A percentile compares a stretch with the other conserved stretches of the same genome.
These are phyloP conservation scores for Coenonympha glycerion DNA, from an alignment of 2,888 invertebrate genomes.

Conservation along the genomic window DNA sequence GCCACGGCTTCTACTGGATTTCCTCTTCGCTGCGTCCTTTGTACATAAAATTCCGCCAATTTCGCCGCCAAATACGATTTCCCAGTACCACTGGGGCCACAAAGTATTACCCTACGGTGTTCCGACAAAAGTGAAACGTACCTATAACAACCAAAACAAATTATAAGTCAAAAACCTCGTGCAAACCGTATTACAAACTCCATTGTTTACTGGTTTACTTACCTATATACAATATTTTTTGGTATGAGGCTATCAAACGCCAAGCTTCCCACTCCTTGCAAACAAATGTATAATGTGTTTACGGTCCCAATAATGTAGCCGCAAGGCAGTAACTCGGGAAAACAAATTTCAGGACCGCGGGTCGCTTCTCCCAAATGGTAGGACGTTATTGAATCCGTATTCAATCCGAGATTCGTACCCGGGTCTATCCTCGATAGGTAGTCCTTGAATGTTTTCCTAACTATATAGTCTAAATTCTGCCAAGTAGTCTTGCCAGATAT, in stretches of 20 bases:
- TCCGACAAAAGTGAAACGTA: constrained; percentile 92
- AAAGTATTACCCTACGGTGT: constrained; percentile 94
- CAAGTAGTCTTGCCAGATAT: constrained; percentile 95
- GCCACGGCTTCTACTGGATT: constrained; percentile 93
- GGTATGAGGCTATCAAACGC: constrained; percentile 97
- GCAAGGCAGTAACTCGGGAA: constrained; percentile 93
- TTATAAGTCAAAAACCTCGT: background rate
- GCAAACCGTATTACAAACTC: background rate
- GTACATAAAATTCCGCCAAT: constrained; percentile 94
- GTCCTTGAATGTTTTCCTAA: constrained; percentile 94
- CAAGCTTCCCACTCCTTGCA: constrained; percentile 88
- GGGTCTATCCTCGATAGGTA: constrained; percentile 95
- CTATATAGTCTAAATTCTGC: constrained; percentile 94
- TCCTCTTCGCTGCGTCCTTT: constrained; percentile 84
- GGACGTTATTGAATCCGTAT: constrained; percentile 91
- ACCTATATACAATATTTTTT: constrained; percentile 94
- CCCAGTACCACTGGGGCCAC: constrained; percentile 97
- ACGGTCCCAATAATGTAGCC: constrained; percentile 94
- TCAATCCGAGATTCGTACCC: constrained; percentile 88
- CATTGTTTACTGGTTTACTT: constrained; percentile 37
- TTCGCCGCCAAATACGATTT: constrained; percentile 97
- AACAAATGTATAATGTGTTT: constrained; percentile 90
- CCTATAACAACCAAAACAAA: constrained; percentile 42
- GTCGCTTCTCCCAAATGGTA: constrained; percentile 95
- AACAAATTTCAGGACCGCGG: constrained; percentile 84